Conservation (phyloP, 2,113 vertebrate species). For the Piaya cayana region DNA sequence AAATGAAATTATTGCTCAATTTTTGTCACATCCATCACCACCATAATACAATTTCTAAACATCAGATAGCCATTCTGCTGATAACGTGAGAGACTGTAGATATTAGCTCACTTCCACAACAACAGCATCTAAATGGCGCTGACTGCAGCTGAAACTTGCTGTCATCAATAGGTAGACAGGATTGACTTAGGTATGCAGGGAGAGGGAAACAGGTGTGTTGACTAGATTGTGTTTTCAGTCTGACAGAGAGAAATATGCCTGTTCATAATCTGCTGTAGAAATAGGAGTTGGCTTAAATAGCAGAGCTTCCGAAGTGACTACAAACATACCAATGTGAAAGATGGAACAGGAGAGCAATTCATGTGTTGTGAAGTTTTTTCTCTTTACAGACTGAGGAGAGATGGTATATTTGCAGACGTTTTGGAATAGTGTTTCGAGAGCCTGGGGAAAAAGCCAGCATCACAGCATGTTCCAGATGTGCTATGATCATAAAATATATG, state of each 20-base stretch:
- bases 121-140: background rate
- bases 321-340: background rate
- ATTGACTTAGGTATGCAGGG: background rate
- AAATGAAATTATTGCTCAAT: background rate
- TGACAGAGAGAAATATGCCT: background rate
- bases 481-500: background rate
- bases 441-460: background rate
- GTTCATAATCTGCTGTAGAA: background rate
- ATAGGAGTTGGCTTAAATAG: background rate
- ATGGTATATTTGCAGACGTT: background rate
- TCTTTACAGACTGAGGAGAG: background rate
- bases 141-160: constrained; percentile 7
- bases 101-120: background rate
- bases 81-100: background rate
- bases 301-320: background rate
- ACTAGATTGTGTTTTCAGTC: background rate
- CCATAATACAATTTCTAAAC: background rate
- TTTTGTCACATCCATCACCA: background rate
- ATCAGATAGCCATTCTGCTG: background rate
- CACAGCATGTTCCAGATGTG: background rate
- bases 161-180: background rate
- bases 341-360: background rate
- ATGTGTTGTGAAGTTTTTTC: background rate
- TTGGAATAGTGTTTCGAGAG: background rate
- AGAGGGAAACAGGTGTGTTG: background rate